phyloP scores from a whole-genome alignment of 2,888 invertebrate genomes.

The Ectemnius cavifrons region DNA sequence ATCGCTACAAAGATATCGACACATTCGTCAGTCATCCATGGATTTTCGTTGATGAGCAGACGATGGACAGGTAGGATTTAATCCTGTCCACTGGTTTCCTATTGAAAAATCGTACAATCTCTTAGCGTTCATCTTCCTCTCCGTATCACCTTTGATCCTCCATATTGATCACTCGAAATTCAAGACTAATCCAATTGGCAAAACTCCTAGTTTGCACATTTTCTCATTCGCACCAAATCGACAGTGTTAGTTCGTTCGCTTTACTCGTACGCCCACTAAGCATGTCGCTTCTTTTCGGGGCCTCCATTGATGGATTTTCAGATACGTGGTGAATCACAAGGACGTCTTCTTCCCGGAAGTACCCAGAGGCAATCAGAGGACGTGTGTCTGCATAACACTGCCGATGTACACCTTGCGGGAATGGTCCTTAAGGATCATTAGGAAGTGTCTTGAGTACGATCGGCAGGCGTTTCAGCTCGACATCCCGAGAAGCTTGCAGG shows the following conservation, averaged over 20 bases:
- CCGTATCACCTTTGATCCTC: neutral
- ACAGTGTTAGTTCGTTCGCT: neutral
- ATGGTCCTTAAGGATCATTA: constrained; percentile 66
- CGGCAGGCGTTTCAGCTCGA: constrained; percentile 67
- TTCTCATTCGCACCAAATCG: neutral
- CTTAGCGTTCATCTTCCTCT: neutral
- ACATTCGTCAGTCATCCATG: constrained; percentile 91
- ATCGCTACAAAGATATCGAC: constrained; percentile 82
- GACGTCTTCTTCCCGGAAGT: constrained; percentile 69
- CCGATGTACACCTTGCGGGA: constrained; percentile 68
- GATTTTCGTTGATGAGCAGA: constrained; percentile 87
- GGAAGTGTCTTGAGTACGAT: constrained; percentile 61
- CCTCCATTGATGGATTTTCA: constrained; percentile 49
- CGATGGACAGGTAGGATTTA: constrained; percentile 81
- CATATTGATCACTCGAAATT: neutral
- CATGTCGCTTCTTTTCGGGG: neutral
- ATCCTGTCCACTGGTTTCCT: neutral
- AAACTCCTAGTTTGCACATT: neutral
- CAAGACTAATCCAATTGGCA: neutral
- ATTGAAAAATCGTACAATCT: neutral
- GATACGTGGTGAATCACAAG: constrained; percentile 66
- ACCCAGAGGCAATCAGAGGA: constrained; percentile 56
- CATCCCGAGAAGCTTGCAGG: constrained; percentile 69
- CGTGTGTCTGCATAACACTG: constrained; percentile 63
- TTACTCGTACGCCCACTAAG: neutral